Percentiles rank a stretch among this genome's conserved stretches.
phyloP scores from a whole-genome alignment of 2,797 vertebrate species.

The Acanthurus tractus region DNA sequence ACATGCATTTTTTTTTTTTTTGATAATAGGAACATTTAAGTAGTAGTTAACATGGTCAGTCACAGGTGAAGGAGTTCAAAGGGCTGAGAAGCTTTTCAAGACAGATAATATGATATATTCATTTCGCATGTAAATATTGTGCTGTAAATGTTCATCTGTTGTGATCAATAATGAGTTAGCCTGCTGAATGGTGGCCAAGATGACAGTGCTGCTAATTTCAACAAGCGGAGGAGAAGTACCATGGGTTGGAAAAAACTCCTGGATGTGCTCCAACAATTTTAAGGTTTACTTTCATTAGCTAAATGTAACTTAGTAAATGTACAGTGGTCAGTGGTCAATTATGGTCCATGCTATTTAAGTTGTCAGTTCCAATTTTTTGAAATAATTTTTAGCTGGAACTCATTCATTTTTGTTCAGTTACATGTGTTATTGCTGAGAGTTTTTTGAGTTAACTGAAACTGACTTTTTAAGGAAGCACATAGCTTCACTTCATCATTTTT shows the following conservation, averaged over 20 bases:
- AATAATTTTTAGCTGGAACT: background rate
- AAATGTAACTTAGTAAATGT: background rate
- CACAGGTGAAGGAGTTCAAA: background rate
- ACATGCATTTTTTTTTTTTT: background rate
- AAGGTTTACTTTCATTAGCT: background rate
- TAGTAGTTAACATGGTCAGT: background rate
- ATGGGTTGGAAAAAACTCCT: conserved; percentile 8
- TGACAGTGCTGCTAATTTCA: conserved; percentile 36
- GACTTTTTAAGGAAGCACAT: conserved; percentile 1
- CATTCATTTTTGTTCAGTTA: background rate
- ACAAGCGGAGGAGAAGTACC: conserved; percentile 36
- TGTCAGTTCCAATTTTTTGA: background rate
- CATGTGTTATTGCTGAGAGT: background rate
- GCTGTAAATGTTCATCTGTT: conserved; percentile 53
- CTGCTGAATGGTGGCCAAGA: conserved; percentile 45
- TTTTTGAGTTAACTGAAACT: conserved; percentile 1
- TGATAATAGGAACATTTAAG: background rate
- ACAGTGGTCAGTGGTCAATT: background rate
- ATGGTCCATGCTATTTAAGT: background rate
- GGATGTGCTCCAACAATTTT: conserved; percentile 10
- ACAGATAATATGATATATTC: conserved; percentile 19
- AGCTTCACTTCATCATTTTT: background rate
- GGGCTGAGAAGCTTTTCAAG: conserved; percentile 3
- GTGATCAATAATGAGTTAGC: conserved; percentile 71
- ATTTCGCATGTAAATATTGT: conserved; percentile 14